These are phyloP conservation scores for Tribolium freemani DNA, from an alignment of 2,888 invertebrate species.

Conservation along the genomic window DNA sequence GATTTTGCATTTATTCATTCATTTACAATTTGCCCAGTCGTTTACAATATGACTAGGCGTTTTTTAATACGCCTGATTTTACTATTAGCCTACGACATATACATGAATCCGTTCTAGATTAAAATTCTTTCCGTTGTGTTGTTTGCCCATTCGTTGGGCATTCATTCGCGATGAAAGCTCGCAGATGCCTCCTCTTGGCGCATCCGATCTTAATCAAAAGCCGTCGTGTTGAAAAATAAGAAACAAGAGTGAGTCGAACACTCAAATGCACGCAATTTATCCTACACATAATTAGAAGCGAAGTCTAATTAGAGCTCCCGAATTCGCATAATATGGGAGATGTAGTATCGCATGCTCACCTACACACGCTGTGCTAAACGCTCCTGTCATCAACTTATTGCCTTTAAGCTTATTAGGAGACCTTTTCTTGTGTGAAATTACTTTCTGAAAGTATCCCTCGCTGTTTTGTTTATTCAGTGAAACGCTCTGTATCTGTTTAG, in stretches of 20 bases:
- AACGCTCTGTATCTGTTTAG: constrained; percentile 23
- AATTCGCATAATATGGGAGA: constrained; percentile 53
- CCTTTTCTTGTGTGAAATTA: constrained; percentile 55
- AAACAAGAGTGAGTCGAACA: constrained; percentile 16
- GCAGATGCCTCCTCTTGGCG: constrained; percentile 1
- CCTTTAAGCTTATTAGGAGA: constrained; percentile 49
- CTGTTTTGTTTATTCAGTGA: constrained; percentile 46
- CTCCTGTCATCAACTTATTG: constrained; percentile 43
- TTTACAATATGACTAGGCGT: too few relatives aligned
- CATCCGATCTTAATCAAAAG: neutral
- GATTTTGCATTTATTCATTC: too few relatives aligned
- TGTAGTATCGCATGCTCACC: constrained; percentile 38
- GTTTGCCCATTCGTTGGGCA: too few relatives aligned
- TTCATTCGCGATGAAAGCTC: too few relatives aligned
- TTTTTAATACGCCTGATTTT: too few relatives aligned
- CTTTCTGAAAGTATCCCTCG: constrained; percentile 48
- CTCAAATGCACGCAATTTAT: constrained; percentile 56
- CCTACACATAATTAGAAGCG: constrained; percentile 54
- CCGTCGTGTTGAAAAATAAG: constrained; percentile 18
- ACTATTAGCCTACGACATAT: too few relatives aligned
- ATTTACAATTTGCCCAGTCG: too few relatives aligned
- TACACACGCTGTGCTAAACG: constrained; percentile 38
- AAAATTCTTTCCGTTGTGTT: too few relatives aligned
- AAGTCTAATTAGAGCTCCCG: constrained; percentile 52
- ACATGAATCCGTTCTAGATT: too few relatives aligned